These are phyloP conservation scores for Conopomorpha cramerella DNA, from an alignment of 1,140 invertebrate species.

Conservation along the genomic window DNA sequence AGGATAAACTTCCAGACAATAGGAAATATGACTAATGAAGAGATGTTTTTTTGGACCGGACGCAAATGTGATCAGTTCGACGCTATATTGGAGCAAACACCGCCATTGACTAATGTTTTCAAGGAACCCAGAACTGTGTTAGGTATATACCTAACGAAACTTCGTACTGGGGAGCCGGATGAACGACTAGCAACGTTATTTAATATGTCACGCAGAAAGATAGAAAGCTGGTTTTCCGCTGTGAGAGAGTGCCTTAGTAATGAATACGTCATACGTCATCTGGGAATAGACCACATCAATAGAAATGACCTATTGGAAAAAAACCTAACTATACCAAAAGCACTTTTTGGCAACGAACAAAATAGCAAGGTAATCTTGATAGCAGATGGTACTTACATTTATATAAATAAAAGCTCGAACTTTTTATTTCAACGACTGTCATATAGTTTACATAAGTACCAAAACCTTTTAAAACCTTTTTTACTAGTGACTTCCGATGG, in stretches of 20 bases:
- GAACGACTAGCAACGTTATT: neutral
- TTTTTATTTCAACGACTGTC: conserved; percentile 1
- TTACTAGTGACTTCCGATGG: neutral
- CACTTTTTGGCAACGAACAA: neutral
- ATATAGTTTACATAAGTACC: conserved; percentile 1
- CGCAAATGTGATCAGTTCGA: neutral
- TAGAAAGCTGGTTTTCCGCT: neutral
- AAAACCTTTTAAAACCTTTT: conserved; percentile 2
- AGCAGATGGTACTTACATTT: neutral
- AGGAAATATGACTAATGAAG: neutral
- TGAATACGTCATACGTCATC: neutral
- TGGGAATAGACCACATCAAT: neutral
- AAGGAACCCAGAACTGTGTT: neutral
- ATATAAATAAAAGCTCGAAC: conserved; percentile 1
- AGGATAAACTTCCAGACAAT: neutral
- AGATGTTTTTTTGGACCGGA: neutral
- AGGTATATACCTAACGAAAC: neutral
- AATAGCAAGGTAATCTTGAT: neutral
- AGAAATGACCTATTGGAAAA: neutral
- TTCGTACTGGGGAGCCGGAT: neutral
- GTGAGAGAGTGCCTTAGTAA: neutral
- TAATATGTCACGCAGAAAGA: neutral
- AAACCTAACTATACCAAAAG: neutral
- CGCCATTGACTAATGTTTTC: neutral
- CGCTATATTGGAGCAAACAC: neutral